A percentile compares a stretch with the other conserved stretches of the same genome.
These are phyloP conservation scores for Cavia porcellus DNA, from an alignment of 2,113 vertebrate species.

Conservation along the genomic window DNA sequence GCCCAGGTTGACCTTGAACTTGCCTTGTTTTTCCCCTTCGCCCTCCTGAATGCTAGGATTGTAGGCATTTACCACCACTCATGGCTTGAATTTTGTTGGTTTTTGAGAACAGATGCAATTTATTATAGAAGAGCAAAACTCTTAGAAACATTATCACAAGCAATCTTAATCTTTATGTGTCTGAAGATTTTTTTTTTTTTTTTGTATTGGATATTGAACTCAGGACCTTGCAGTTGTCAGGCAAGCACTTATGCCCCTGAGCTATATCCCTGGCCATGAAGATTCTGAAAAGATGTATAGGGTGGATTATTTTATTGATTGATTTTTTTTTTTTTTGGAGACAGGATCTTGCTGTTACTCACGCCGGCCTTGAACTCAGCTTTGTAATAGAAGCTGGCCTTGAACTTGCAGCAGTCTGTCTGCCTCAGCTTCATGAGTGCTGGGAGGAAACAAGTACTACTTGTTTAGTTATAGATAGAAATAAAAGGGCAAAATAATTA, in stretches of 20 bases:
- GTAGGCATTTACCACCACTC: background rate
- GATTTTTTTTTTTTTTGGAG: background rate
- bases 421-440: background rate
- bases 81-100: slow-evolving; percentile 9
- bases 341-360: background rate
- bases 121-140: background rate
- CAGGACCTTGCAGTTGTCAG: too few relatives aligned
- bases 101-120: slow-evolving; percentile 43
- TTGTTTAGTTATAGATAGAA: background rate
- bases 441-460: background rate
- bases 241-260: too few relatives aligned
- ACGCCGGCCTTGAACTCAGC: background rate
- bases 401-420: background rate
- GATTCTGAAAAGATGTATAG: background rate
- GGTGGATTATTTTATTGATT: background rate
- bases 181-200: background rate
- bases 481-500: slow-evolving; percentile 19
- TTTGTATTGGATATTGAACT: too few relatives aligned
- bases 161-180: background rate
- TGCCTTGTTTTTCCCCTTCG: background rate
- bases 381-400: background rate
- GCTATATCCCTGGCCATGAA: background rate
- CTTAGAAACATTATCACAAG: slow-evolving; percentile 34
- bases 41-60: background rate
- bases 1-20: background rate